Evolutionary conservation across 2,888 invertebrate species (phyloP).

Genomic region (Drosophila buzzatii): DNA sequence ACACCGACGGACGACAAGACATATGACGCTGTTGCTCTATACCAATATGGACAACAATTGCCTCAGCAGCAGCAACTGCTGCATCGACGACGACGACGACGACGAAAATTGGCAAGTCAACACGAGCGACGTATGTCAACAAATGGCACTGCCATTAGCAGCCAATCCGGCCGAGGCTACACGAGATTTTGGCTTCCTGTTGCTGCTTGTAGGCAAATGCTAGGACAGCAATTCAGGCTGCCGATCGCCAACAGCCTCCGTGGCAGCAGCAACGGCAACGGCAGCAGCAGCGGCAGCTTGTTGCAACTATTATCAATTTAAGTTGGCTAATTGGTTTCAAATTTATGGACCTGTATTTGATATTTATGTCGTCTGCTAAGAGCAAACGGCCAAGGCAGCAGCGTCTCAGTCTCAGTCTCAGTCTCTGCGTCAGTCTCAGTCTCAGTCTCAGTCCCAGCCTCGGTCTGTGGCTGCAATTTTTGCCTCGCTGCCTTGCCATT

Average conservation of each 20-base stretch:
- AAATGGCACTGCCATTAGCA: conserved; percentile 79
- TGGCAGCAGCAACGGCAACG: conserved; percentile 28
- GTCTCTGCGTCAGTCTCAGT: background rate
- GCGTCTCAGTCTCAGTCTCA: background rate
- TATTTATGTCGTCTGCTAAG: conserved; percentile 82
- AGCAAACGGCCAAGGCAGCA: conserved; percentile 25
- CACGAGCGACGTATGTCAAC: conserved; percentile 82
- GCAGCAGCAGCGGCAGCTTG: conserved; percentile 49
- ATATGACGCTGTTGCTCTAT: conserved; percentile 69
- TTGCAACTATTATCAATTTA: conserved; percentile 84
- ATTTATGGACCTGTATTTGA: conserved; percentile 85
- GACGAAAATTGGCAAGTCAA: conserved; percentile 75
- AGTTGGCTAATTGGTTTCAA: conserved; percentile 85
- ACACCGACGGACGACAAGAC: conserved; percentile 52
- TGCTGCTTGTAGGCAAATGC: conserved; percentile 67
- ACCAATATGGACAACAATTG: conserved; percentile 81
- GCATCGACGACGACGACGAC: conserved; percentile 13
- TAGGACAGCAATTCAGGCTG: conserved; percentile 50
- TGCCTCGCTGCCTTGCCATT: conserved; percentile 43
- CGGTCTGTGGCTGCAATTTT: conserved; percentile 37
- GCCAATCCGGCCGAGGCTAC: conserved; percentile 52
- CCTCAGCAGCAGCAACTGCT: conserved; percentile 12
- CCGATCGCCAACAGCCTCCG: conserved; percentile 38
- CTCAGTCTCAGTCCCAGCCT: background rate
- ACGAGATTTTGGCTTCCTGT: conserved; percentile 59